Evolutionary conservation across 1,140 invertebrate genomes (phyloP), one percentile per base, ranked within the genome.

Genomic region (Rhyzopertha dominica): DNA sequence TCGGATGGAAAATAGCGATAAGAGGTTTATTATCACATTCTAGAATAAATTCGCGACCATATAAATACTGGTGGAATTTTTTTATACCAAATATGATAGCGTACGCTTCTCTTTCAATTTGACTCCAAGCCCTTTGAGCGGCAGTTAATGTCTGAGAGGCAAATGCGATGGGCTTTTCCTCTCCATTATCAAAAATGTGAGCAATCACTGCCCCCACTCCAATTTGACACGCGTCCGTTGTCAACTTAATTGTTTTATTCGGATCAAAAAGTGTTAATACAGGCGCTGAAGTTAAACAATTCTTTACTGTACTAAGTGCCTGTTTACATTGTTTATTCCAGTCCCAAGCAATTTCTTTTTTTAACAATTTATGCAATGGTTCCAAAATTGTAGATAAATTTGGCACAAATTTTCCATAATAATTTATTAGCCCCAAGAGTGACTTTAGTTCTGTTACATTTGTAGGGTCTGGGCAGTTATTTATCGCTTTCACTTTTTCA

Each of bases 81-180:
- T 65, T 63, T 2, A 79, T 62, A 3, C 63, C 69, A 53, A 61
- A 77, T 0, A 77, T 42, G 5, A 80, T 67, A 2, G 67, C 65
- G 8, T 74, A 47, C 9, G 68, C 71, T 59, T 80, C 75, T 49
- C 67, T 72, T 19, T 80, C 71, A 20, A 74, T 68, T 39, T 71
- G 67, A 8, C 65, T 46, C 38, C 76, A 74, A 38, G 68, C 74
- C 47, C 58, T 48, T 49, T 77, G 69, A 5, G 70, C 51, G 22
- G 51, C 29, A 13, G 53, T 57, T 14, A 76, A 53, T 1, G 59
- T 55, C 24, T 65, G 50, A 8, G 72, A 75, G 13, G 62, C 66
- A 60, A 56, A 72, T 4, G 62, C 61, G 28, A 77, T 65, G 12
- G 68, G 66, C 40, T 45, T 34, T 42, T 70, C 62, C 3, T 36